phyloP scores from a whole-genome alignment of 2,797 vertebrate genomes.

The Poecile montanus region DNA sequence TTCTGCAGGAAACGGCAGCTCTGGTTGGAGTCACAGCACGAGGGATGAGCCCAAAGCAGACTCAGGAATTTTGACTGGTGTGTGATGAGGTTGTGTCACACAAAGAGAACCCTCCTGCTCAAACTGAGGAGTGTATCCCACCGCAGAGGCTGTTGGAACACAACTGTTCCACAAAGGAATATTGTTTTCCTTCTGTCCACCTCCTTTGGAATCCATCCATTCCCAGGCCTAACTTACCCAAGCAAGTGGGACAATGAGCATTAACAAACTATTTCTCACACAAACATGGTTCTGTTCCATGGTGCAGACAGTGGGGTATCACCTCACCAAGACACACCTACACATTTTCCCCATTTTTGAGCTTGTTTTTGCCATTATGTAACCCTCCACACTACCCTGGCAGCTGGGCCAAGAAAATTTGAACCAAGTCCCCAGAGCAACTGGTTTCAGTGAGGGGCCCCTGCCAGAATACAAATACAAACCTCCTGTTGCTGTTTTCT shows the following conservation, averaged over 20 bases:
- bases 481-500: conserved; percentile 58
- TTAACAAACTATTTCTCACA: not conserved
- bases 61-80: not conserved
- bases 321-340: conserved; percentile 38
- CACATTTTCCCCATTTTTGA: conserved; percentile 53
- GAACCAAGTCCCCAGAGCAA: conserved; percentile 62
- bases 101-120: not conserved
- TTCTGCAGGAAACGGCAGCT: conserved; percentile 62
- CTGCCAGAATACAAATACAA: conserved; percentile 69
- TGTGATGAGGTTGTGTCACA: not conserved
- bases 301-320: not conserved
- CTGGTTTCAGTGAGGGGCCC: conserved; percentile 43
- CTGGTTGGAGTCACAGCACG: not conserved
- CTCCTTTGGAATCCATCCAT: not conserved
- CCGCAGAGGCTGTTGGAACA: not conserved
- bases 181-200: not conserved
- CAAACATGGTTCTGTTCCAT: not conserved
- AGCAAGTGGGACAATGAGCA: not conserved
- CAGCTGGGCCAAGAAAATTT: conserved; percentile 55
- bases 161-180: not conserved
- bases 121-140: fast-evolving
- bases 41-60: conserved; percentile 4
- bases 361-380: conserved; percentile 60
- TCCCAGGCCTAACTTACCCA: not conserved
- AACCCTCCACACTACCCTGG: conserved; percentile 63